Evolutionary conservation across 2,888 invertebrate species (phyloP).

Genomic region (Ferrisia virgata): DNA sequence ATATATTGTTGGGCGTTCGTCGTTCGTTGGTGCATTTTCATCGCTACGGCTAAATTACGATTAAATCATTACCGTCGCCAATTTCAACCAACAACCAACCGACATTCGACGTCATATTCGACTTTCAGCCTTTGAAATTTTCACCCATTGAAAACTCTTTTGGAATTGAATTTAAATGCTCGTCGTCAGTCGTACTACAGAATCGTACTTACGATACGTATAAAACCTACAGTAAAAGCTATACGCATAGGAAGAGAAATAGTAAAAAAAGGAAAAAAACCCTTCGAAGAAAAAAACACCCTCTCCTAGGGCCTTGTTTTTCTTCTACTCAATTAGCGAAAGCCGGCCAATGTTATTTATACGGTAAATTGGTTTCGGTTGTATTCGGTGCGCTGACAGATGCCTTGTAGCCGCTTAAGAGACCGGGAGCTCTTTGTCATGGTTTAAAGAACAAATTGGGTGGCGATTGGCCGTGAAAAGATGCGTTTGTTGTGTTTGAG

Average conservation of each 20-base stretch:
- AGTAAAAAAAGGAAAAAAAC: neutral
- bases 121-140: neutral
- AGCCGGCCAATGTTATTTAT: conserved; percentile 8
- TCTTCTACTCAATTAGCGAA: conserved; percentile 35
- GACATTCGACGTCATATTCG: neutral
- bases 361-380: conserved; percentile 43
- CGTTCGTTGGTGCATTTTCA: conserved; percentile 19
- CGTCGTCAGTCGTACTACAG: too few species aligned
- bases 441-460: conserved; percentile 41
- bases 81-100: neutral
- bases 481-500: conserved; percentile 40
- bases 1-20: too few species aligned
- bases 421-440: conserved; percentile 20
- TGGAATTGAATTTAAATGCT: too few species aligned
- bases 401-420: conserved; percentile 23
- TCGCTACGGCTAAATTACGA: neutral
- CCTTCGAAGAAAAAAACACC: neutral
- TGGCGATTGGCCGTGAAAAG: conserved; percentile 43
- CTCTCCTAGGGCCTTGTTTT: neutral
- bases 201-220: too few species aligned
- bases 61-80: neutral
- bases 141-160: too few species aligned
- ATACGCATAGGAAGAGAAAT: too few species aligned
- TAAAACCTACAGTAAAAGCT: too few species aligned
- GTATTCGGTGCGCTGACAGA: conserved; percentile 29